A percentile compares a stretch with the other conserved stretches of the same genome.
phyloP scores from a whole-genome alignment of 2,113 vertebrate species.

The Gymnocephalus cernua region DNA sequence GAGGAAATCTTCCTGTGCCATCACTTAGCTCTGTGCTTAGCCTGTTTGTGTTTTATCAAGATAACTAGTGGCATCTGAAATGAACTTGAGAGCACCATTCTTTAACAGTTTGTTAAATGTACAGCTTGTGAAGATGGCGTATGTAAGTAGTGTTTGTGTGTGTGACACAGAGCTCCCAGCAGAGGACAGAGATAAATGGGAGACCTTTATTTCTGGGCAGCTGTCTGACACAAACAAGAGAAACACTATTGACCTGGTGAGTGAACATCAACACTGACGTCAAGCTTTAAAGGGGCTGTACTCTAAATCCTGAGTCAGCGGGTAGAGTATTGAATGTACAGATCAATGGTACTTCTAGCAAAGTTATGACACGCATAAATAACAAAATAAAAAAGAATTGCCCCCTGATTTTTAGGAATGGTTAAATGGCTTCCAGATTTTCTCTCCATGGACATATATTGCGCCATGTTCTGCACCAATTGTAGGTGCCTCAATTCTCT shows the following conservation, averaged over 20 bases:
- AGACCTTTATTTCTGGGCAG: constrained; percentile 92
- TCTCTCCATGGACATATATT: too few relatives aligned
- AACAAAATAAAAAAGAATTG: too few relatives aligned
- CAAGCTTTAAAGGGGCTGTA: not conserved
- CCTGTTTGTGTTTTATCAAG: not conserved
- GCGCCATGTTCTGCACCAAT: too few relatives aligned
- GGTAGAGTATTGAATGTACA: too few relatives aligned
- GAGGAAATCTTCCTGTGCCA: not conserved
- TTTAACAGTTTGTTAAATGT: not conserved
- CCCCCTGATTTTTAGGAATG: too few relatives aligned
- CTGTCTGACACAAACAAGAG: constrained; percentile 98
- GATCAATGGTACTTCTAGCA: too few relatives aligned
- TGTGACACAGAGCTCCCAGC: constrained; percentile 89
- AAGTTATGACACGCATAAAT: too few relatives aligned
- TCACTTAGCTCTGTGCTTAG: not conserved
- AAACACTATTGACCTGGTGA: constrained; percentile 98
- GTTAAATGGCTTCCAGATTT: too few relatives aligned
- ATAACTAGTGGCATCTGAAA: not conserved
- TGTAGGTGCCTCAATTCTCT: too few relatives aligned
- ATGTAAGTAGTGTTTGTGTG: not conserved
- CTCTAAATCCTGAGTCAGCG: too few relatives aligned
- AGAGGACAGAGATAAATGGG: constrained; percentile 93
- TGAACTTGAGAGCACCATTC: not conserved
- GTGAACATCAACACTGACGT: constrained; percentile 59
- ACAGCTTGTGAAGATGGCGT: not conserved